Evolutionary conservation across 2,113 vertebrate genomes (phyloP).

Genomic region (Rissa tridactyla): DNA sequence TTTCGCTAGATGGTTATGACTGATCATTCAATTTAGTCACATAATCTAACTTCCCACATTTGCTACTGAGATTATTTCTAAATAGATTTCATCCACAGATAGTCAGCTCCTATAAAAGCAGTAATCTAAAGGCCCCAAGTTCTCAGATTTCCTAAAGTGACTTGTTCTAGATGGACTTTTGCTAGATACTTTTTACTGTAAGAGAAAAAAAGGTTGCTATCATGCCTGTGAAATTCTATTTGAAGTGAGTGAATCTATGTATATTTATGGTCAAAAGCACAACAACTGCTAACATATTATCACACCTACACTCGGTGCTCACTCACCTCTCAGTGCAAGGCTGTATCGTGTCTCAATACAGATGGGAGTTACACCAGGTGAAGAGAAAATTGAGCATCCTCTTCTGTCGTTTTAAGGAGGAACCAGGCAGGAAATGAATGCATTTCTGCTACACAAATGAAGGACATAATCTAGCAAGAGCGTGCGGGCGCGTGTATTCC

Average conservation of each 20-base stretch:
- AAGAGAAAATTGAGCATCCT: background rate
- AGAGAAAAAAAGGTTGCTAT: background rate
- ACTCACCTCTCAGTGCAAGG: background rate
- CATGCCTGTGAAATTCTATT: background rate
- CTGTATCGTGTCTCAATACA: background rate
- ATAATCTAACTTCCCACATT: background rate
- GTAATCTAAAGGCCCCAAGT: background rate
- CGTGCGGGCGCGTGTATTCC: fast-evolving
- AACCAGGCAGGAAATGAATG: background rate
- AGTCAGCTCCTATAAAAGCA: background rate
- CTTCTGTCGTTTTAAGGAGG: background rate
- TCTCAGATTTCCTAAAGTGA: background rate
- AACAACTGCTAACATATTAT: background rate
- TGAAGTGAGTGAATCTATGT: background rate
- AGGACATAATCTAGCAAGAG: fast-evolving
- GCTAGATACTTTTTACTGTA: background rate
- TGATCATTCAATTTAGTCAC: background rate
- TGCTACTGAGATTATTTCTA: background rate
- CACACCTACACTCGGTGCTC: background rate
- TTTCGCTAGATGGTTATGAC: background rate
- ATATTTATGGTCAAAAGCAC: background rate
- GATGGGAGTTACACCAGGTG: background rate
- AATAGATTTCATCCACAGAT: background rate
- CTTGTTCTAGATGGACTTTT: background rate
- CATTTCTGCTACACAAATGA: background rate